A percentile compares a stretch with the other conserved stretches of the same genome.
Conservation (phyloP, 2,113 vertebrate species). For the Oreocharis arfaki region DNA sequence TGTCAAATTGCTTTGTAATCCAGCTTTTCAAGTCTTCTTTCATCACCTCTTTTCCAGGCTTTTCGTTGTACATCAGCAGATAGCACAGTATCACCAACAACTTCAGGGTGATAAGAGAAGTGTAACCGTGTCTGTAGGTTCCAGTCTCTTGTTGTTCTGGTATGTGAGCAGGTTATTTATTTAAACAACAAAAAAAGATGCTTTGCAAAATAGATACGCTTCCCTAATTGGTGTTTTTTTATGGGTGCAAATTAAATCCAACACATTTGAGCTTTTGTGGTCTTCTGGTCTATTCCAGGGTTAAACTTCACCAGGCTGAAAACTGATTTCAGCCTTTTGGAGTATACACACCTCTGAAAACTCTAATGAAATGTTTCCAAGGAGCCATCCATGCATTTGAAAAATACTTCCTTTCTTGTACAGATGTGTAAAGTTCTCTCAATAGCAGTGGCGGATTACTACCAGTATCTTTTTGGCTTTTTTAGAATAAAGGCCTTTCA, state of each 20-base stretch:
- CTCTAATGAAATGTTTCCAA: not conserved
- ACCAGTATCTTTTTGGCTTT: not conserved
- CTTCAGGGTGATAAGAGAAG: not conserved
- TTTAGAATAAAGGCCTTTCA: not conserved
- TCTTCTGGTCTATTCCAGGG: not conserved
- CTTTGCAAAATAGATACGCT: not conserved
- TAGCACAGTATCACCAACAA: not conserved
- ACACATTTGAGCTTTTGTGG: not conserved
- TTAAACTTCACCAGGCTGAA: not conserved
- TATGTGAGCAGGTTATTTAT: not conserved
- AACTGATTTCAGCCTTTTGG: not conserved
- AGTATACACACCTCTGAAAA: not conserved
- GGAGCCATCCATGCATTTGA: not conserved
- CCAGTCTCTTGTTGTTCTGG: not conserved
- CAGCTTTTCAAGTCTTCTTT: not conserved
- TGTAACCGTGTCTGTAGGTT: not conserved
- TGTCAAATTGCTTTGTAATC: not conserved
- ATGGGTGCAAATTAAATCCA: not conserved
- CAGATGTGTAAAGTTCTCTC: not conserved
- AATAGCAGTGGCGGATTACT: not conserved
- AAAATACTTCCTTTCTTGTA: not conserved
- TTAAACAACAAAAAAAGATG: not conserved
- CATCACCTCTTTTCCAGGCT: not conserved
- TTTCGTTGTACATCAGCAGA: not conserved
- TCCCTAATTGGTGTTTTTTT: not conserved